Evolutionary conservation across 2,113 vertebrate species (phyloP).

Genomic region (Chaetorhynchus papuensis): DNA sequence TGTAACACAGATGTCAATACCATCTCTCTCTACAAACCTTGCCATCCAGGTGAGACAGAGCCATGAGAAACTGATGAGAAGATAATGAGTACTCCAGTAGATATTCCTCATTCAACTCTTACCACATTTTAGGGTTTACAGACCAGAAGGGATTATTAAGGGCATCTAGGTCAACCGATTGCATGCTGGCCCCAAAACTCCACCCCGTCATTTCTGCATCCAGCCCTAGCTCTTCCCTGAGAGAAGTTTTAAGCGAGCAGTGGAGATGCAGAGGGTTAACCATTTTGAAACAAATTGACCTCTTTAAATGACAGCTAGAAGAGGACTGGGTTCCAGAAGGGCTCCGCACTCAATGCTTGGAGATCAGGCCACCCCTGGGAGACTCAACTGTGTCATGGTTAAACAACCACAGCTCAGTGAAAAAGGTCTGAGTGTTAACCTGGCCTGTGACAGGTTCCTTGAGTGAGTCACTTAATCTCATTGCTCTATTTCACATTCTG

Average conservation of each 20-base stretch:
- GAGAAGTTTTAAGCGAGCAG: neutral
- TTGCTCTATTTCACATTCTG: neutral
- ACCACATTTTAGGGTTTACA: neutral
- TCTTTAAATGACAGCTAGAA: neutral
- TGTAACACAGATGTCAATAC: constrained; percentile 1
- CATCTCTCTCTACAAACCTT: constrained; percentile 11
- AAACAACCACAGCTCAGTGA: neutral
- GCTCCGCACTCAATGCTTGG: neutral
- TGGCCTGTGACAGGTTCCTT: neutral
- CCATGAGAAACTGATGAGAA: constrained; percentile 44
- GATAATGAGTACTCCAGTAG: constrained; percentile 11
- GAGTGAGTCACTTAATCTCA: neutral
- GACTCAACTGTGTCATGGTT: neutral
- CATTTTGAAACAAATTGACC: neutral
- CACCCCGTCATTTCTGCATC: neutral
- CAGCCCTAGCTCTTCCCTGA: neutral
- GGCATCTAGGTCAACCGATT: neutral
- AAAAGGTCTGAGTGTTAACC: neutral
- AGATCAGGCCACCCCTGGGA: neutral
- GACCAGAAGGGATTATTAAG: neutral
- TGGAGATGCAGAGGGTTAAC: neutral
- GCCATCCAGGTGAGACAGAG: constrained; percentile 40
- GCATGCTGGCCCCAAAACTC: neutral
- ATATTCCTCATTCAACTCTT: neutral
- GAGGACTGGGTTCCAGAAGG: neutral